Evolutionary conservation across 1,140 invertebrate genomes (phyloP), one percentile per base, ranked within the genome.

Genomic region (Sarcophaga peregrina): DNA sequence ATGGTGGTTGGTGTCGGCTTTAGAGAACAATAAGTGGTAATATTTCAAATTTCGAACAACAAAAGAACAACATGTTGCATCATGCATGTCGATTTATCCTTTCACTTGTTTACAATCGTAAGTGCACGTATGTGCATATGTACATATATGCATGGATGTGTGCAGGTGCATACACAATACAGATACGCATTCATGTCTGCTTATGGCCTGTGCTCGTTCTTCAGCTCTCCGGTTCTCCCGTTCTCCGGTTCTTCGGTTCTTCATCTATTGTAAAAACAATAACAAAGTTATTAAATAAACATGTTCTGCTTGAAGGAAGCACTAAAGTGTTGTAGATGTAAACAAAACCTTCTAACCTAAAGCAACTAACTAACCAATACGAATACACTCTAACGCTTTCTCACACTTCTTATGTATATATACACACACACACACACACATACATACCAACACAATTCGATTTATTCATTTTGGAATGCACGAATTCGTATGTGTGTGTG

Each of bases 261-360:
- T 37, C 25, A 37, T 68, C 15, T 25, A 25, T 68, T 68, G 10
- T 68, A 68, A 68, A 68, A 68, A 68, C 62, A 68, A 68, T 20
- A 68, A 68, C 62, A 20, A 20, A 68, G 62, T 68, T 68, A 68
- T 68, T 68, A 68, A 20, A 68, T 68, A 68, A 68, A 68, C 62
- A 58, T 58, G 62, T 25, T 25, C n/a, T 68, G 62, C 62, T 68
- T 8, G 62, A 68, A 68, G 62, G 62, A 68, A 68, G 62, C 7
- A 20, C n/a, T 68, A 68, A 68, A 68, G 62, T 68, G 62, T 68
- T 68, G 62, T 68, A 68, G n/a, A 68, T 68, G 62, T 68, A 68
- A 68, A 68, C 62, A 68, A 68, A 25, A 68, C 62, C 62, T 58
- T 58, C 54, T 68, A 68, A 68, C 62, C 62, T 68, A 25, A 68